Evolutionary conservation across 2,888 invertebrate genomes (phyloP), one percentile per base, ranked within the genome.

Genomic region (Brachyptera putata): DNA sequence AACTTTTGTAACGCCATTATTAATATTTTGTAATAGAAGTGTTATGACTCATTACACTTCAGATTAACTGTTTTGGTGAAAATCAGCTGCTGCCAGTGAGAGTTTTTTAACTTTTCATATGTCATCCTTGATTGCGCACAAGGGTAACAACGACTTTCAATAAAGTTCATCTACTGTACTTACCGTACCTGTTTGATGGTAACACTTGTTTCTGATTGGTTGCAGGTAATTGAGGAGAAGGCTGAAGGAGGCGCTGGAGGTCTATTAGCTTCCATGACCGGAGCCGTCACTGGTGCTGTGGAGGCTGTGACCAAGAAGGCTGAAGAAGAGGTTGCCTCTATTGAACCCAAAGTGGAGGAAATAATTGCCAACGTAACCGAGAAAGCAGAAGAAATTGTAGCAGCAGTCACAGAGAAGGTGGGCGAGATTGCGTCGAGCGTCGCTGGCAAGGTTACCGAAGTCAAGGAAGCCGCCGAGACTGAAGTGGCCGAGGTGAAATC

Each of bases 161-260:
- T n/a, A n/a, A n/a, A n/a, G n/a, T n/a, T n/a, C n/a, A n/a, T n/a
- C n/a, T n/a, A n/a, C n/a, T n/a, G n/a, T n/a, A n/a, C n/a, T n/a
- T n/a, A n/a, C n/a, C n/a, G n/a, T n/a, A n/a, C n/a, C n/a, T n/a
- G n/a, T n/a, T n/a, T n/a, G n/a, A n/a, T n/a, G n/a, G n/a, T n/a
- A n/a, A n/a, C n/a, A n/a, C n/a, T n/a, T n/a, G n/a, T n/a, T n/a
- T n/a, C n/a, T n/a, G n/a, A n/a, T n/a, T n/a, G n/a, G n/a, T 41
- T 57, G 11, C 39, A 62, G 62, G 57, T 24, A 16, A 57, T 48
- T 25, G 62, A 62, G 39, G 60, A 62, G 30, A 62, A 62, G 49
- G 21, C 57, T 2, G 62, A 62, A 26, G 39, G 39, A 9, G 48
- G 25, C 11, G 30, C 30, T 2, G 46, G 21, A 3, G 34, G 50